Conservation (phyloP, 2,888 invertebrate species). For the Pseudeuparius sepicola region DNA sequence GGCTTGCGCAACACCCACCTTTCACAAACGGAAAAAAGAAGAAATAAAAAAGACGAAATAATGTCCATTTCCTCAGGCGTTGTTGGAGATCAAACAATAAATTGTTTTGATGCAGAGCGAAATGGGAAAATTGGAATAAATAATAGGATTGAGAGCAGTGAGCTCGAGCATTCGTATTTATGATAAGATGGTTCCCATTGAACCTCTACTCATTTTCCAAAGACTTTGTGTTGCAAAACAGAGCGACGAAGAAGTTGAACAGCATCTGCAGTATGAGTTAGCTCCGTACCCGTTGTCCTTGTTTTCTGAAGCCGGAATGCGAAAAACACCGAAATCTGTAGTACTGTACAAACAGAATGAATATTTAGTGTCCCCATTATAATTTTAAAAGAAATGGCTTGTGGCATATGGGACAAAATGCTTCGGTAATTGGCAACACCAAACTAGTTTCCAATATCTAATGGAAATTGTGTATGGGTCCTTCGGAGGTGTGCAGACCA, state of each 20-base stretch:
- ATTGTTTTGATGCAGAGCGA: constrained; percentile 15
- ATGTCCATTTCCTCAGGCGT: constrained; percentile 15
- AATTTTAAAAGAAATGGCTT: too few species aligned
- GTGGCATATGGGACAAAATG: too few species aligned
- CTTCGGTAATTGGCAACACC: too few species aligned
- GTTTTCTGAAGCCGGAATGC: constrained; percentile 14
- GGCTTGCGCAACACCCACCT: constrained; percentile 11
- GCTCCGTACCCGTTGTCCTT: constrained; percentile 11
- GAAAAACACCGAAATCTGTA: constrained; percentile 15
- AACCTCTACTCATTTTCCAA: constrained; percentile 13
- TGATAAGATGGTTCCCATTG: constrained; percentile 13
- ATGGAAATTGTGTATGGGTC: too few species aligned
- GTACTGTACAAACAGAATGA: too few species aligned
- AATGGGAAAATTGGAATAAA: constrained; percentile 13
- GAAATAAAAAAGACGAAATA: constrained; percentile 13
- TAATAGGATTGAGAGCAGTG: constrained; percentile 9
- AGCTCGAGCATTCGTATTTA: constrained; percentile 11
- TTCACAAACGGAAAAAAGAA: constrained; percentile 10
- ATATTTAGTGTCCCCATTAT: too few species aligned
- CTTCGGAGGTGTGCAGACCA: too few species aligned
- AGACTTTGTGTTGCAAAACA: constrained; percentile 8
- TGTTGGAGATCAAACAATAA: constrained; percentile 15
- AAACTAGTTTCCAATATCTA: too few species aligned
- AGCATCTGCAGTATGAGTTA: constrained; percentile 12
- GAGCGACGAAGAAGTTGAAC: constrained; percentile 9